Base-by-base conservation (phyloP, 2,797 vertebrate species). In the Neopelma chrysocephalum region DNA sequence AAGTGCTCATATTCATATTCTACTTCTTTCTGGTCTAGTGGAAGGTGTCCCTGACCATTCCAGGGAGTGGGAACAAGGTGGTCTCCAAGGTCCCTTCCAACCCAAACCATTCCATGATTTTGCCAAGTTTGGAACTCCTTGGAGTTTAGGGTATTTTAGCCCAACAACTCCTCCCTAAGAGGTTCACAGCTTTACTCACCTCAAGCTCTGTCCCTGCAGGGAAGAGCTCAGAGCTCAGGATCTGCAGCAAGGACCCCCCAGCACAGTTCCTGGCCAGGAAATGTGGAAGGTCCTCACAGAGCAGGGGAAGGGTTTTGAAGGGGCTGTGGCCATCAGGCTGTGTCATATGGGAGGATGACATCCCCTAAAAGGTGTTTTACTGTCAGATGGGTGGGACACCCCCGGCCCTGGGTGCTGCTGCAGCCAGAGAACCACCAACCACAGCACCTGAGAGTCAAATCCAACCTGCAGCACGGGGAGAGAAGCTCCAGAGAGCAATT, bases 271-370 rank as follows among this genome's bases (percentile, higher is more conserved):
- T 0, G 10, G 53, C 18, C 6, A 18, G 29, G 38, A 40, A 66
- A 79, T 12, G 25, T 3, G 3, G 48, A 31, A 0, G 17, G 1
- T 43, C 11, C 45, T 43, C 40, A 16, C 3, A 7, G 12, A 79
- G n/a, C 48, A 34, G 0, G 15, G 64, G 5, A 69, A 12, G 1
- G 4, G 6, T 10, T 66, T n/a, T n/a, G n/a, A n/a, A n/a, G n/a
- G n/a, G n/a, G n/a, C n/a, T n/a, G n/a, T n/a, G n/a, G n/a, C n/a
- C n/a, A 5, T 6, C 5, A 19, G 56, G 11, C 40, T 45, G 2
- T 23, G 61, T 10, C 68, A 4, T 3, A 0, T 2, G 36, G 48
- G 50, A 40, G 57, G 60, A 11, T 15, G 48, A 78, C n/a, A 29
- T 12, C 47, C 20, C 62, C 51, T 19, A 6, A 76, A 65, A 45